Conservation (phyloP, 2,888 invertebrate species). For the Drosophila neonasuta region DNA sequence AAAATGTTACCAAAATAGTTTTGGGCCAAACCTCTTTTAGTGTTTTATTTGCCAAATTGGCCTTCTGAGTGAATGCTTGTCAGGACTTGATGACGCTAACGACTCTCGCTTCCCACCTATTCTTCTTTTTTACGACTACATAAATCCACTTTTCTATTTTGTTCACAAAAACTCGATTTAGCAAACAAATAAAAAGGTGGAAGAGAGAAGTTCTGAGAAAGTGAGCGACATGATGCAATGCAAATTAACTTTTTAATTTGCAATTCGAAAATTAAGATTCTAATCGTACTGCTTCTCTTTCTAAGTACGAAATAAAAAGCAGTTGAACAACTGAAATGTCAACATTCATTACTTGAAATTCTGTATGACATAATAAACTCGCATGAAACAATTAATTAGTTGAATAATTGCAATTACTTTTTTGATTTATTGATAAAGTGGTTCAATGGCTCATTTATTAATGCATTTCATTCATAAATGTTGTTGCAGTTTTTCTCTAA, state of each 20-base stretch:
- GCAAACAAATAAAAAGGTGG: not conserved
- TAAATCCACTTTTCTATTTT: not conserved
- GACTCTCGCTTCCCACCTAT: not conserved
- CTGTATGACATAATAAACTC: not conserved
- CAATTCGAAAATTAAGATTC: not conserved
- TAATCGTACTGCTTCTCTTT: not conserved
- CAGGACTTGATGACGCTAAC: conserved; percentile 11
- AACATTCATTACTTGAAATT: not conserved
- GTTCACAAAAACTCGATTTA: not conserved
- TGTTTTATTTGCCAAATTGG: conserved; percentile 20
- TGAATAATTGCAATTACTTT: not conserved
- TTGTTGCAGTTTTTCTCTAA: not conserved
- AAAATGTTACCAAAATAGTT: conserved; percentile 20
- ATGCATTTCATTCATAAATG: not conserved
- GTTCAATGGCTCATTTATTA: not conserved
- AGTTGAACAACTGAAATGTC: not conserved
- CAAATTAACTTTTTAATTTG: conserved; percentile 1
- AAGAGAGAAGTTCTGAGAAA: not conserved
- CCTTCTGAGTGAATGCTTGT: conserved; percentile 4
- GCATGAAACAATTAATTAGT: not conserved
- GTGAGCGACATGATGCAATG: not conserved
- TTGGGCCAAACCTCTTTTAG: conserved; percentile 23
- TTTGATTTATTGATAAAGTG: not conserved
- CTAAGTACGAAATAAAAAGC: not conserved
- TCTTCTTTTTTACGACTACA: conserved; percentile 1